Percentiles rank a stretch among this genome's conserved stretches.
These are phyloP conservation scores for Solen grandis DNA, from an alignment of 1,140 invertebrate genomes.

Conservation along the genomic window DNA sequence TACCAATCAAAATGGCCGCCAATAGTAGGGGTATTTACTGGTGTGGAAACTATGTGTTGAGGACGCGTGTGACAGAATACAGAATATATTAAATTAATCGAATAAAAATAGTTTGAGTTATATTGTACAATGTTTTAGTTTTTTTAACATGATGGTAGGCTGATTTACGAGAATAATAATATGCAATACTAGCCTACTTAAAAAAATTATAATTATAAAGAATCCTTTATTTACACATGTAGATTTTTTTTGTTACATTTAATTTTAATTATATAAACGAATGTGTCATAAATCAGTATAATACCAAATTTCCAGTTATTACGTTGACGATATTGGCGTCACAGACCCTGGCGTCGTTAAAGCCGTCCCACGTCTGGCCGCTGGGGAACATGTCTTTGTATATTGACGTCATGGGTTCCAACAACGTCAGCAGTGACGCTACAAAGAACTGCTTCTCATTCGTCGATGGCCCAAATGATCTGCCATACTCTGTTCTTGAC, in stretches of 20 bases:
- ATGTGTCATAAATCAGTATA: neutral
- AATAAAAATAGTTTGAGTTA: too few species aligned
- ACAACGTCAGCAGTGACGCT: slow-evolving; percentile 7
- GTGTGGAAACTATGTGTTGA: neutral
- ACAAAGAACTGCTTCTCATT: slow-evolving; percentile 30
- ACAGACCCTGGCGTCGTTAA: neutral
- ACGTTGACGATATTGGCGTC: neutral
- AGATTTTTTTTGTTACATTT: neutral
- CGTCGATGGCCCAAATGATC: slow-evolving; percentile 14
- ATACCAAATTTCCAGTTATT: neutral
- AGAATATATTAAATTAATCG: too few species aligned
- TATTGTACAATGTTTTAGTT: too few species aligned
- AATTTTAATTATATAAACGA: neutral
- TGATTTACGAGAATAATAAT: too few species aligned
- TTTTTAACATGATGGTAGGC: too few species aligned
- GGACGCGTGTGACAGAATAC: too few species aligned
- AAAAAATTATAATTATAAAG: neutral
- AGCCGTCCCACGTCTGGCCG: slow-evolving; percentile 38
- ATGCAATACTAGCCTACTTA: neutral
- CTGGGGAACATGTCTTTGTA: slow-evolving; percentile 36
- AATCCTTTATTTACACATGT: neutral
- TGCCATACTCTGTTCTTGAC: slow-evolving; percentile 43
- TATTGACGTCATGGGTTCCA: slow-evolving; percentile 31
- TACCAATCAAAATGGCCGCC: neutral
- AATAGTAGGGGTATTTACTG: neutral